Base-by-base conservation (phyloP, 2,797 vertebrate species). In the Lutjanus argentimaculatus region DNA sequence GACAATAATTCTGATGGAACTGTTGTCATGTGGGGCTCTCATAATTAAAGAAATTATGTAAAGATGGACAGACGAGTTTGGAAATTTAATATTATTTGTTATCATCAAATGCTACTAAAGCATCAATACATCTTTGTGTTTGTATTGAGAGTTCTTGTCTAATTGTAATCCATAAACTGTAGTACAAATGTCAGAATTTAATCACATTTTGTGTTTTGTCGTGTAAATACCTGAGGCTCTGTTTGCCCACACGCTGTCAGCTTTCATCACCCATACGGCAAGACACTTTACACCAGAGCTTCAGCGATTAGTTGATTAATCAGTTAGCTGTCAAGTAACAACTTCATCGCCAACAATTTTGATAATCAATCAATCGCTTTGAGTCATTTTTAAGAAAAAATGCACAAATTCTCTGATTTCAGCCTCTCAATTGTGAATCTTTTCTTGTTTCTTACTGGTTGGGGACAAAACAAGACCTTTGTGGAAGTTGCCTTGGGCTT, bases 1-100 rank as follows among this genome's bases (percentile, higher is more conserved):
- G 83, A 89, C 79, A 80, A 59, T 86, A 77, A 90, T 84, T 90
- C 68, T 69, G 58, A 82, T 68, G 76, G 84, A 91, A 25, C 11
- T 65, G 19, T 80, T 77, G 75, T 80, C 52, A 85, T 79, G 67
- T 75, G 56, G 67, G 10, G 66, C 42, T 61, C 40, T 56, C 12
- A 49, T 77, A 85, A 85, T 89, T 82, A 86, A 84, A 83, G n/a
- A 77, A 80, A 83, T 83, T 56, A 88, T 83, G 36, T 62, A 15
- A 21, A 55, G 43, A 78, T 72, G 56, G 14, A 46, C 40, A 52
- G 45, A 83, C 71, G 49, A 40, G 2, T 69, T 72, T 64, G n/a
- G 13, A 53, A 56, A 53, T 43, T 65, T 53, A 21, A 49, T 57
- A 40, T 21, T 59, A 57, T 79, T 48, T 53, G 13, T 72, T 49